A percentile compares a stretch with the other conserved stretches of the same genome.
Conservation (phyloP, 2,113 vertebrate species). For the Sinocyclocheilus maitianheensis region DNA sequence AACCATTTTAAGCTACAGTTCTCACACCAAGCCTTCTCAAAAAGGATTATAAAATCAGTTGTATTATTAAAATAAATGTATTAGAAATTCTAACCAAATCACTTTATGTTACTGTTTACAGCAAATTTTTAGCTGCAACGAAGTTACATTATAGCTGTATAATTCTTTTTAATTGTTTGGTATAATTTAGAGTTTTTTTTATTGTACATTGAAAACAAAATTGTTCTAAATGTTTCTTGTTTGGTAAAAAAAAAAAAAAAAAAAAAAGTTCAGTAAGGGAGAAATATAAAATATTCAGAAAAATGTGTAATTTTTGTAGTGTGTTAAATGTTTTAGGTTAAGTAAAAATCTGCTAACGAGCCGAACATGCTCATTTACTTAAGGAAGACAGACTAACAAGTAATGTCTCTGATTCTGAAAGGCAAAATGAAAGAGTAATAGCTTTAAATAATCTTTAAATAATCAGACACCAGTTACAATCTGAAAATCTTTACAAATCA, state of each 20-base stretch:
- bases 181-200: neutral
- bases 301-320: neutral
- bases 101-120: neutral
- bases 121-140: neutral
- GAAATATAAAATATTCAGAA: neutral
- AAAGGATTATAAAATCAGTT: neutral
- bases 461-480: conserved; percentile 42
- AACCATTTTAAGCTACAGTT: neutral
- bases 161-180: neutral
- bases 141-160: neutral
- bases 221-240: neutral
- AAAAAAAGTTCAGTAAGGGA: neutral
- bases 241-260: neutral
- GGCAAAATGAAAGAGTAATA: neutral
- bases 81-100: neutral
- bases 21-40: neutral
- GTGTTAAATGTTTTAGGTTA: neutral
- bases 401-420: neutral
- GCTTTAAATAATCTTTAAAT: conserved; percentile 9
- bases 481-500: conserved; percentile 53
- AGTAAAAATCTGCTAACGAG: neutral
- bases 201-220: too few relatives aligned
- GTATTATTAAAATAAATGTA: neutral
- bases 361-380: neutral
- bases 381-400: neutral